Evolutionary conservation across 2,888 invertebrate genomes (phyloP), one percentile per base, ranked within the genome.

Genomic region (Drosophila koepferae): DNA sequence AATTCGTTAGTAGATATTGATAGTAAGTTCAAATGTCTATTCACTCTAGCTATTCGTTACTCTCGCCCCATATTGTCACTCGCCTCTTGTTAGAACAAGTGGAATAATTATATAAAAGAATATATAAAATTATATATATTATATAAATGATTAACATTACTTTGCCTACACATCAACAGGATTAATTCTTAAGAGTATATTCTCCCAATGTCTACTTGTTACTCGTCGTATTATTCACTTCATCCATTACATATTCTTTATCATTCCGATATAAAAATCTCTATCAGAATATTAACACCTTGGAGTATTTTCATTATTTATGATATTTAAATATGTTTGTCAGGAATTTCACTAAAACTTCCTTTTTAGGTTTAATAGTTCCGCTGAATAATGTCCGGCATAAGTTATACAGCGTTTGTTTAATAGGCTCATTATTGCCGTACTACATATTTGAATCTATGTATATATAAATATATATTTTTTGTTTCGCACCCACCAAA

Each of bases 401-500:
- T 44, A 34, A 51, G 55, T 44, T 67, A 12, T 12, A 18, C 31
- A 34, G 23, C 8, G 28, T 43, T 41, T 14, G 34, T 38, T 40
- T 46, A 40, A 55, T 43, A 49, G 40, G n/a, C 55, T 66, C 34
- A 46, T 55, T 60, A 28, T 28, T 6, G 28, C 28, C 28, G 28
- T 28, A 28, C 28, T 28, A 28, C 55, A 60, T 55, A 70, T 55
- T 74, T 41, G 66, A 81, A 77, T 74, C 71, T 72, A 34, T 3
- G 28, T 49, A n/a, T 49, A 31, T 74, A 31, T 72, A 8, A 2
- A 51, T 51, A 51, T 55, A 82, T 68, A 63, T 61, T 80, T 66
- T 59, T 73, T 69, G 63, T 74, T 74, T 65, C 65, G 31, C 68
- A 71, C 77, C 68, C 74, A 63, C 40, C 7, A 16, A 60, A 60